Conservation (phyloP, 2,888 invertebrate genomes). For the Automeris io region DNA sequence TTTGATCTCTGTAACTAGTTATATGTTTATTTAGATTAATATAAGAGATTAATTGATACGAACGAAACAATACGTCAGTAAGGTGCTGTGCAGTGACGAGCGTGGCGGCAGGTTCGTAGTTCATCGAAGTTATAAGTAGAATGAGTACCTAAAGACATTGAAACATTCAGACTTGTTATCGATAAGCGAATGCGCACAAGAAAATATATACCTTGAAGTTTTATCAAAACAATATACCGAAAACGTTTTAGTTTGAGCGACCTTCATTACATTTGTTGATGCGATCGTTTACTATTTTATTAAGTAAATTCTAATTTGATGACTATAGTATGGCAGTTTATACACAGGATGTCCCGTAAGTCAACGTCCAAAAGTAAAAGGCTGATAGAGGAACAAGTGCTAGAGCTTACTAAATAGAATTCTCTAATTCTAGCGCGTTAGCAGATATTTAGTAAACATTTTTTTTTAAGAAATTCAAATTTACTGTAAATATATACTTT, state of each 20-base stretch:
- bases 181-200: conserved; percentile 29
- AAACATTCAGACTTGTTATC: conserved; percentile 29
- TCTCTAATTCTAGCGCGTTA: too few relatives aligned
- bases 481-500: too few relatives aligned
- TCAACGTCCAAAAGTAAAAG: too few relatives aligned
- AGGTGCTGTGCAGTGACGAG: neutral
- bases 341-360: too few relatives aligned
- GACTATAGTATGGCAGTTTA: too few relatives aligned
- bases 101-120: neutral
- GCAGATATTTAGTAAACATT: too few relatives aligned
- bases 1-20: too few relatives aligned
- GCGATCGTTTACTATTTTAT: conserved; percentile 25
- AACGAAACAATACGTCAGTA: neutral
- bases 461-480: too few relatives aligned
- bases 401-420: too few relatives aligned
- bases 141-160: conserved; percentile 15
- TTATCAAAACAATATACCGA: conserved; percentile 58
- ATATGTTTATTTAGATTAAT: neutral
- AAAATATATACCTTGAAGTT: conserved; percentile 42
- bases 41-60: neutral
- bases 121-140: neutral
- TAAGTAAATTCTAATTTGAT: conserved; percentile 13
- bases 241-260: conserved; percentile 39
- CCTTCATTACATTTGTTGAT: conserved; percentile 43
- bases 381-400: too few relatives aligned